Conservation (phyloP, 2,888 invertebrate genomes). For the Erannis defoliaria region DNA sequence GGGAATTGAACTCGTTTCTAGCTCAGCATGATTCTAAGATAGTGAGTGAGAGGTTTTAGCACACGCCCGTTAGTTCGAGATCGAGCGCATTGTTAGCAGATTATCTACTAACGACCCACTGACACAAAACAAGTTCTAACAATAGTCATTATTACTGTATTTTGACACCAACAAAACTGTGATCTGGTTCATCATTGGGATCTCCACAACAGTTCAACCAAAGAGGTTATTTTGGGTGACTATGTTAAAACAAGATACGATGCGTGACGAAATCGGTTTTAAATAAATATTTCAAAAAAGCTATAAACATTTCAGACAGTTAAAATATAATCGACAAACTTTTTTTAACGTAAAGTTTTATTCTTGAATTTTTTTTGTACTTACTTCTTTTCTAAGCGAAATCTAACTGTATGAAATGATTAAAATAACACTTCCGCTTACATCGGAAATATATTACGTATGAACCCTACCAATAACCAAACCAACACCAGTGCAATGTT, state of each 20-base stretch:
- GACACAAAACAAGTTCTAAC: conserved; percentile 56
- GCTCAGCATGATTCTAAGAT: background rate
- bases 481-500: conserved; percentile 51
- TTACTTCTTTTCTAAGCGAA: background rate
- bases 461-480: conserved; percentile 42
- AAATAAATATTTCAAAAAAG: conserved; percentile 18
- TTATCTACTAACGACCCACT: conserved; percentile 53
- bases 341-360: too few relatives aligned
- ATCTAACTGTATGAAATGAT: conserved; percentile 22
- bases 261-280: conserved; percentile 27
- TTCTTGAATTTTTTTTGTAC: too few relatives aligned
- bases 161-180: conserved; percentile 37
- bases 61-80: conserved; percentile 47
- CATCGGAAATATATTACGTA: conserved; percentile 6
- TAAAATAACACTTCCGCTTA: conserved; percentile 10
- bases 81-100: conserved; percentile 51
- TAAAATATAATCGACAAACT: background rate
- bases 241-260: conserved; percentile 39
- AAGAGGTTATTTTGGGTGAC: background rate
- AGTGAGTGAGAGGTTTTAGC: conserved; percentile 37
- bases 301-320: conserved; percentile 23
- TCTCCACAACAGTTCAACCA: conserved; percentile 5
- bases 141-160: conserved; percentile 47
- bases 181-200: conserved; percentile 15
- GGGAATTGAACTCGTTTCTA: background rate